Base-by-base conservation (phyloP, 2,113 vertebrate genomes). In the Progne subis region DNA sequence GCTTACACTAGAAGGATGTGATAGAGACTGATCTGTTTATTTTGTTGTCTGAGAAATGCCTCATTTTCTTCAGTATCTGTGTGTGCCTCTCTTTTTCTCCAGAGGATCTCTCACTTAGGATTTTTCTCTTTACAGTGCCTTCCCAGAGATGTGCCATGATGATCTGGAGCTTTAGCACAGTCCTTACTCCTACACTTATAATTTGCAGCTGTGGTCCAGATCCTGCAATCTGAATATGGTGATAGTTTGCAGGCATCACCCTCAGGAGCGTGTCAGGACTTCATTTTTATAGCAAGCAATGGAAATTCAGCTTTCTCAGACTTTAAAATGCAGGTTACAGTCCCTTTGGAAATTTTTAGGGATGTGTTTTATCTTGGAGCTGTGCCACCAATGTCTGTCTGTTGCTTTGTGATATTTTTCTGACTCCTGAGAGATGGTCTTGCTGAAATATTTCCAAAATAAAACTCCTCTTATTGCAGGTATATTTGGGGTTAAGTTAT, bases 361-460 rank as follows among this genome's bases (percentile, higher is more conserved):
- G 44, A 59, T 83, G 63, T 86, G 17, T 95, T 94, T 90, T 31
- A 41, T 90, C 64, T 86, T 88, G 94, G 92, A 94, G 47, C 67
- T 72, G 55, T 83, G 92, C 93, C 92, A 93, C 43, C 70, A 72
- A 2, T 17, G 55, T 59, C 67, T 91, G 5, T 92, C 87, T 92
- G 13, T 85, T 91, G 79, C 85, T 74, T 69, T 94, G 52, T 91
- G 85, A 80, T 91, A n/a, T 3, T 74, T 59, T 43, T 80, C 90
- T 88, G 67, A 90, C 67, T 95, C 75, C 71, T 82, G 68, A 83
- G 90, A 82, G 74, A 79, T 70, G 46, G 18, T 90, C 84, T 80
- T 43, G 43, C 43, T 86, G 79, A 94, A 91, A 67, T 90, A 85
- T 44, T 95, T 95, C 79, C 79, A 83, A 88, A 94, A 31, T 59